Percentiles rank a stretch among this genome's conserved stretches.
phyloP scores from a whole-genome alignment of 2,113 vertebrate genomes.

The Dromiciops gliroides region DNA sequence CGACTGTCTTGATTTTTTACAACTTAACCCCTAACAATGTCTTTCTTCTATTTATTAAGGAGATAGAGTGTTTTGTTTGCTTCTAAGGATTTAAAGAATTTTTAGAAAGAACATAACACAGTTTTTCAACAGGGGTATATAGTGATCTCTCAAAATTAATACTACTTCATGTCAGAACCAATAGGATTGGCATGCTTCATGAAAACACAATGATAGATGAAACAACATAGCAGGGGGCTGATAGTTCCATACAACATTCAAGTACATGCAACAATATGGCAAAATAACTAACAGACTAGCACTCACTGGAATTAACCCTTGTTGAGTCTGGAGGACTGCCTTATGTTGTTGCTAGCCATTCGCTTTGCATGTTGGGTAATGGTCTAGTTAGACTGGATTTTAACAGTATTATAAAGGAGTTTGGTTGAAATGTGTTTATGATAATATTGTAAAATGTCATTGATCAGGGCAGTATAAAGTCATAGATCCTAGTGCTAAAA shows the following conservation, averaged over 20 bases:
- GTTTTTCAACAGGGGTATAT: background rate
- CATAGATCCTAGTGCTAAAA: background rate
- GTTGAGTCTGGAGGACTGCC: background rate
- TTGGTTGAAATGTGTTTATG: background rate
- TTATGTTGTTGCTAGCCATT: background rate
- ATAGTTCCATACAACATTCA: background rate
- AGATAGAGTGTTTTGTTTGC: background rate
- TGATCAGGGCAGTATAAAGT: background rate
- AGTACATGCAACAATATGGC: too few relatives aligned
- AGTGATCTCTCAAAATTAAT: background rate
- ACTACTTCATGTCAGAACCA: background rate
- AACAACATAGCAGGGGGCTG: background rate
- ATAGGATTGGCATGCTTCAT: background rate
- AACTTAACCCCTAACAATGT: background rate
- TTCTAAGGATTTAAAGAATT: background rate
- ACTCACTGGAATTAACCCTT: background rate
- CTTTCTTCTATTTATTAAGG: background rate
- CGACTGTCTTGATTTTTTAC: background rate
- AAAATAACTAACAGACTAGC: background rate
- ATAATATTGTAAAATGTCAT: background rate
- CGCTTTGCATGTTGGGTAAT: background rate
- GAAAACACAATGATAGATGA: background rate
- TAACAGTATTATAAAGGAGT: background rate
- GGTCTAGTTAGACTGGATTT: background rate
- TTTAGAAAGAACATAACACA: background rate